These are phyloP conservation scores for Hemibagrus guttatus DNA, from an alignment of 2,797 vertebrate species.

Conservation along the genomic window DNA sequence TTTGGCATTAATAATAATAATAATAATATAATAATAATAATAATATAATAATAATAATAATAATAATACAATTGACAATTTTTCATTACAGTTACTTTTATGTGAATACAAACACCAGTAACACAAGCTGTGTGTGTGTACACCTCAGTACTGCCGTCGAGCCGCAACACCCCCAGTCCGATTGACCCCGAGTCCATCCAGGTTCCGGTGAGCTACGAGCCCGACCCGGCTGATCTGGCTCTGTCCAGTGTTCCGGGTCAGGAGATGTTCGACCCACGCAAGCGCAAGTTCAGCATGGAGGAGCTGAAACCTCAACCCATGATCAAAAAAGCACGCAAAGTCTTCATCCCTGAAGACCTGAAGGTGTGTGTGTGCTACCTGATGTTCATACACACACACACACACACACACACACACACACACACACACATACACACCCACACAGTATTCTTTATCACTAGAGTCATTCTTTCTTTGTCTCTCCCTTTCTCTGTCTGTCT, in stretches of 20 bases:
- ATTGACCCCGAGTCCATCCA: constrained; percentile 97
- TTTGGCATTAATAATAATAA: background rate
- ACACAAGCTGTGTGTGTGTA: background rate
- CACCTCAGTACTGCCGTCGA: constrained; percentile 75
- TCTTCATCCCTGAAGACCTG: constrained; percentile 95
- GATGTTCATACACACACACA: background rate
- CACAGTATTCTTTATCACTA: background rate
- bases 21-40: too few species aligned
- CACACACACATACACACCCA: constrained; percentile 4
- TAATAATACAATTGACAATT: background rate
- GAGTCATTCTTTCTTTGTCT: too few species aligned
- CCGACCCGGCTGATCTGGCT: constrained; percentile 93
- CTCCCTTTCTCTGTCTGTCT: background rate
- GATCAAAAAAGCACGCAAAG: constrained; percentile 97
- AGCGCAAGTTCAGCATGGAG: constrained; percentile 93
- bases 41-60: background rate
- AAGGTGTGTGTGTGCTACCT: constrained; percentile 85
- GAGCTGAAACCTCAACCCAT: constrained; percentile 98
- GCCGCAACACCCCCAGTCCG: constrained; percentile 91
- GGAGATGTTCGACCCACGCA: constrained; percentile 96
- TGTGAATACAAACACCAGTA: background rate
- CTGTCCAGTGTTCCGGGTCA: constrained; percentile 96
- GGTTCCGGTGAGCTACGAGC: constrained; percentile 89
- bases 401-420: background rate
- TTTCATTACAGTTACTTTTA: background rate